Base-by-base conservation (phyloP, 2,888 invertebrate genomes). In the Liopterus haemorrhoidalis region DNA sequence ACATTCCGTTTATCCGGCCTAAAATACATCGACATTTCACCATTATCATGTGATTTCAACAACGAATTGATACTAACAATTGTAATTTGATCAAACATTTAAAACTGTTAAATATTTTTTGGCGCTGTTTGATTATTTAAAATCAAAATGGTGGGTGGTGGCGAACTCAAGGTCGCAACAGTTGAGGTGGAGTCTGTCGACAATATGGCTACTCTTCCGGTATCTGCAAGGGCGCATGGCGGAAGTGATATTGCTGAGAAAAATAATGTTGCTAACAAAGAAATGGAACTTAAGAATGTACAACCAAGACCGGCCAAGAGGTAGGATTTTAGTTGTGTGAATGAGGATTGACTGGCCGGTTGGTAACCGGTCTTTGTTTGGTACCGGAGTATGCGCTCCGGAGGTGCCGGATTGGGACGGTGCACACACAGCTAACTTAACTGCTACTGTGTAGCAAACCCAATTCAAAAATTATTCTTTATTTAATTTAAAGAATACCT, bases 131-230 rank as follows among this genome's bases (percentile, higher is more conserved):
- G 21, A 28, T 36, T 31, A 46, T 40, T 12, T 14, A 35, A 46
- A 32, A 51, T 48, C 48, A 58, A 58, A 59, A 78, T 79, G 77
- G 75, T 76, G 57, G 80, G 78, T 67, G 80, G 81, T 65, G 75
- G 76, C 64, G 87, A 89, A 72, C 83, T 88, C 70, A 89, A 88
- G 76, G 87, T 89, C 69, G 84, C 89, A 58, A 89, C 89, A 48
- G 90, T 90, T 59, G 88, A 89, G 70, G 78, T 87, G 62, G 89
- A 89, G 71, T 77, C 85, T 55, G 82, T 85, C 58, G 87, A 88
- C 76, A 88, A 89, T 66, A 88, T 88, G 82, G 89, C 88, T 68
- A 89, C 89, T 30, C 76, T 89, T 68, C 89, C 88, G 57, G 88
- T 88, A 48, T 81, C 82, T 31, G 73, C 75, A 63, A 78, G 75